Evolutionary conservation across 2,888 invertebrate species (phyloP), one percentile per base, ranked within the genome.

Genomic region (Adelognathus sp.): DNA sequence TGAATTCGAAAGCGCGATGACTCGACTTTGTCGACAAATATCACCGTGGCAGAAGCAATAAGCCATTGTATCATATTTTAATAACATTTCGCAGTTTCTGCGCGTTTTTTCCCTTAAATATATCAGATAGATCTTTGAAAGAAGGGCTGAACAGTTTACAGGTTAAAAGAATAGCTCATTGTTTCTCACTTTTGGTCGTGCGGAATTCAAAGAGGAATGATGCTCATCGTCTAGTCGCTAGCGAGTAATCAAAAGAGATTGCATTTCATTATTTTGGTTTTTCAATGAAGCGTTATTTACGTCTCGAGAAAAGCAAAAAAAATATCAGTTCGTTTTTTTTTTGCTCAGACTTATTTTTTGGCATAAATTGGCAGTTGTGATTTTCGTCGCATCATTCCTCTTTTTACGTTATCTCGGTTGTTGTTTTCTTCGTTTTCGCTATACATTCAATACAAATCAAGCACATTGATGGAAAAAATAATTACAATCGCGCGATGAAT

Each of bases 331-430:
- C 27, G 3, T 7, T 61, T 14, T 41, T 64, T 64, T 69, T 36
- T 33, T 14, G n/a, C 27, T 66, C 29, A 39, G n/a, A 46, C 0
- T 75, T 66, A 18, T 18, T 11, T 79, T 87, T 87, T 88, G 88
- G 87, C 88, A 88, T 82, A 80, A 81, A 84, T 84, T 88, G 88
- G 88, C 88, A 88, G 88, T 88, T 78, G n/a, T 9, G 31, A 70
- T 75, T 50, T 50, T 41, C n/a, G 64, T 66, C 63, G 72, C 81
- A 83, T 86, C 84, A 84, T 86, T 86, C 84, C 81, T 83, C 82
- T 83, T 82, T 82, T 46, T 58, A n/a, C 24, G 41, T 27, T n/a
- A n/a, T n/a, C n/a, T n/a, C n/a, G n/a, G n/a, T n/a, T n/a, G n/a
- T n/a, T n/a, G 46, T 36, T 64, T 31, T 33, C 63, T 27, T 33